Evolutionary conservation across 2,797 vertebrate genomes (phyloP).

Genomic region (Clarias platycephalus): DNA sequence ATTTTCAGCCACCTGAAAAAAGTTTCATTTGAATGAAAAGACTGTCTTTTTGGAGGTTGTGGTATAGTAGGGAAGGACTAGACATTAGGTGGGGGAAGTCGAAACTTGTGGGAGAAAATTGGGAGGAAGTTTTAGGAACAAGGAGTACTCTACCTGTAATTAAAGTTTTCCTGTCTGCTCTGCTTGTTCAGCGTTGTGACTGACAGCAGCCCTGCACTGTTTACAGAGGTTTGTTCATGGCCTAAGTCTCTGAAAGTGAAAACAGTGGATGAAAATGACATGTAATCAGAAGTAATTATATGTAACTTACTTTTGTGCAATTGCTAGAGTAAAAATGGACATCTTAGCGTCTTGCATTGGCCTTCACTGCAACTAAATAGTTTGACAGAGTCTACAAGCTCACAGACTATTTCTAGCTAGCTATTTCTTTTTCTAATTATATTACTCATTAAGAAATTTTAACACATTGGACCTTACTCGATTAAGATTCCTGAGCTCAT

Average conservation of each 20-base stretch:
- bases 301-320: slow-evolving; percentile 11
- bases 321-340: background rate
- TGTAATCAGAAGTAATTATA: slow-evolving; percentile 32
- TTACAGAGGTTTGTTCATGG: background rate
- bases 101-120: background rate
- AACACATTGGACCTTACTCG: no score
- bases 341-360: background rate
- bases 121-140: slow-evolving; percentile 7
- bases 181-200: background rate
- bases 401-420: background rate
- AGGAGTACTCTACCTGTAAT: slow-evolving; percentile 7
- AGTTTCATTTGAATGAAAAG: background rate
- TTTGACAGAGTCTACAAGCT: background rate
- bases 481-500: background rate
- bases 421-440: background rate
- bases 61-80: background rate
- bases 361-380: background rate
- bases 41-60: background rate
- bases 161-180: background rate
- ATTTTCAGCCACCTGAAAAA: background rate
- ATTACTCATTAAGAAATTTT: background rate
- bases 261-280: slow-evolving; percentile 15
- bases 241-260: slow-evolving; percentile 9
- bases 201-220: background rate
- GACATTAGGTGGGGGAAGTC: slow-evolving; percentile 4